These are phyloP conservation scores for Catocala nupta DNA, from an alignment of 2,888 invertebrate species.

Conservation along the genomic window DNA sequence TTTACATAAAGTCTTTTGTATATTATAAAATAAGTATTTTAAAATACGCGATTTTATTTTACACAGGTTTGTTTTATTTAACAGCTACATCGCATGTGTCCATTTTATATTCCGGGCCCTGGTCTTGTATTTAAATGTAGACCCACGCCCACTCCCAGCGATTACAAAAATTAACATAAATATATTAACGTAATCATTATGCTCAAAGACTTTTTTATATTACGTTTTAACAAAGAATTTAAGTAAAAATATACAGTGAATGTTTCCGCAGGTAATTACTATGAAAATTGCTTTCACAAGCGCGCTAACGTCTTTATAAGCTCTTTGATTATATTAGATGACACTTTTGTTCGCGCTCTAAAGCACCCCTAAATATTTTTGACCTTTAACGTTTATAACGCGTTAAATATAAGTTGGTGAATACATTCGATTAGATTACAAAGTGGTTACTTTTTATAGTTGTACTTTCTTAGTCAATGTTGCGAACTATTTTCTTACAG, in stretches of 20 bases:
- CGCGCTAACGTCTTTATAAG: slow-evolving; percentile 52
- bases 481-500: too few relatives aligned
- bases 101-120: background rate
- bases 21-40: too few relatives aligned
- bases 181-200: slow-evolving; percentile 35
- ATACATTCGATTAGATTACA: slow-evolving; percentile 2
- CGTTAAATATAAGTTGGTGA: slow-evolving; percentile 8
- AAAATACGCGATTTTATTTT: too few relatives aligned
- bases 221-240: slow-evolving; percentile 35
- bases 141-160: slow-evolving; percentile 17
- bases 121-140: slow-evolving; percentile 9
- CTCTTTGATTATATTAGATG: slow-evolving; percentile 51
- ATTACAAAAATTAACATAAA: slow-evolving; percentile 44
- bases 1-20: too few relatives aligned
- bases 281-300: slow-evolving; percentile 49
- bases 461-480: too few relatives aligned
- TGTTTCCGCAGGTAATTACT: slow-evolving; percentile 48
- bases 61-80: too few relatives aligned
- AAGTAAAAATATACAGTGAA: slow-evolving; percentile 42
- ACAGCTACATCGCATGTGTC: too few relatives aligned
- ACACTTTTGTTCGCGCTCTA: slow-evolving; percentile 40
- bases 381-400: slow-evolving; percentile 26
- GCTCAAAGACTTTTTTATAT: slow-evolving; percentile 32
- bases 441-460: background rate
- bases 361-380: slow-evolving; percentile 31